A percentile compares a stretch with the other conserved stretches of the same genome.
Evolutionary conservation across 2,888 invertebrate species (phyloP).

Genomic region (Melanostoma mellinum): DNA sequence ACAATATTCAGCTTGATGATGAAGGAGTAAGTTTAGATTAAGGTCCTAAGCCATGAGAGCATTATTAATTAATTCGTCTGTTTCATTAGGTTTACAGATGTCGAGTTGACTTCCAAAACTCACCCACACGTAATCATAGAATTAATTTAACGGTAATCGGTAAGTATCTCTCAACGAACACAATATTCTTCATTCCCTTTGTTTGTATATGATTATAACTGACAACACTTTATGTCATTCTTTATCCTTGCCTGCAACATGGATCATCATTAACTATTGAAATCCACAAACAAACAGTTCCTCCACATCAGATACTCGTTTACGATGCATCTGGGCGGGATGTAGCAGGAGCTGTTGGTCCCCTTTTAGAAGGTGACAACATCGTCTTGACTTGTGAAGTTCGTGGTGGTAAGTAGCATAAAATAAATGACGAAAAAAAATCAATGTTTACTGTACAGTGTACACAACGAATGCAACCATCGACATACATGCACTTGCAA

Average conservation of each 20-base stretch:
- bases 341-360: conserved; percentile 90
- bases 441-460: conserved; percentile 19
- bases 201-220: conserved; percentile 17
- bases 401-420: conserved; percentile 88
- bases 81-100: conserved; percentile 87
- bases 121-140: conserved; percentile 93
- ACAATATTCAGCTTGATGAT: conserved; percentile 92
- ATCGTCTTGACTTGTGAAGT: conserved; percentile 93
- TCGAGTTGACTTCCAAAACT: conserved; percentile 94
- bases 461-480: conserved; percentile 29
- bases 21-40: conserved; percentile 85
- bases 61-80: neutral
- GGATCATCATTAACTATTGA: conserved; percentile 50
- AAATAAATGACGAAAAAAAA: conserved; percentile 36
- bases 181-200: conserved; percentile 32
- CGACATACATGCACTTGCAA: conserved; percentile 46
- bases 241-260: conserved; percentile 20
- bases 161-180: conserved; percentile 83
- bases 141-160: conserved; percentile 95
- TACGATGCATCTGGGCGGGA: conserved; percentile 93
- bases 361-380: conserved; percentile 91
- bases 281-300: conserved; percentile 84
- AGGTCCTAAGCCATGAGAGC: neutral
- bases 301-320: conserved; percentile 92
- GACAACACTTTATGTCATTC: conserved; percentile 31